A percentile compares a stretch with the other conserved stretches of the same genome.
Evolutionary conservation across 2,888 invertebrate species (phyloP).

Genomic region (Artemia sinica): DNA sequence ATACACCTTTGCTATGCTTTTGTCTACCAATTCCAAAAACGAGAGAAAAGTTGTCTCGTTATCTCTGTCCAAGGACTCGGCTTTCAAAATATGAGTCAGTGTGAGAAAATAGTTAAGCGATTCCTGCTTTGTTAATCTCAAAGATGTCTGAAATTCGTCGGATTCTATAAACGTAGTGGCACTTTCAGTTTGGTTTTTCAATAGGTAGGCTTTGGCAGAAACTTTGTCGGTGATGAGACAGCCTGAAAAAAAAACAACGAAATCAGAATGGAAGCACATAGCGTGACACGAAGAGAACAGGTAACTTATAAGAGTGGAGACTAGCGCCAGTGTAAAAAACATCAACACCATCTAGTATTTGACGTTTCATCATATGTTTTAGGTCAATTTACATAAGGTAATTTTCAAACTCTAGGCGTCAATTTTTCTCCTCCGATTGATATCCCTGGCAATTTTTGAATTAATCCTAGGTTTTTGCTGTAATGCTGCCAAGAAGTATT

Average conservation of each 20-base stretch:
- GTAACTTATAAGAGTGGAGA: too few relatives aligned
- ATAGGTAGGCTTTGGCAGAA: slow-evolving; percentile 4
- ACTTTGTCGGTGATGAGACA: slow-evolving; percentile 3
- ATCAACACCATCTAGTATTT: too few relatives aligned
- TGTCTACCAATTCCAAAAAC: slow-evolving; percentile 14
- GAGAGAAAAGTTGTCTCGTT: background rate
- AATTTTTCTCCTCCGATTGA: too few relatives aligned
- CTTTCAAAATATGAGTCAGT: background rate
- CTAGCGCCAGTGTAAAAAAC: too few relatives aligned
- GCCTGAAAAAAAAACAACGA: slow-evolving; percentile 5
- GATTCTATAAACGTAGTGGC: background rate
- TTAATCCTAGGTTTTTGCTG: too few relatives aligned
- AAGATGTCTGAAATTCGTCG: background rate
- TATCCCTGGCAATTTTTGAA: too few relatives aligned
- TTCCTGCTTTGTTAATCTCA: background rate
- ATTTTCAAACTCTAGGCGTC: too few relatives aligned
- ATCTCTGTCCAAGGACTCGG: background rate
- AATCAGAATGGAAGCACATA: too few relatives aligned
- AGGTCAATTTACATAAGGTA: too few relatives aligned
- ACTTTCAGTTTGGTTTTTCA: background rate
- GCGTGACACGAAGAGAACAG: too few relatives aligned
- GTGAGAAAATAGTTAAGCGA: slow-evolving; percentile 3
- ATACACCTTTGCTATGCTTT: slow-evolving; percentile 17
- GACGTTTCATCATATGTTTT: too few relatives aligned
- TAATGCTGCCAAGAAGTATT: too few relatives aligned